Percentiles rank a stretch among this genome's conserved stretches.
These are phyloP conservation scores for Danio albolineatus DNA, from an alignment of 2,797 vertebrate species.

Conservation along the genomic window DNA sequence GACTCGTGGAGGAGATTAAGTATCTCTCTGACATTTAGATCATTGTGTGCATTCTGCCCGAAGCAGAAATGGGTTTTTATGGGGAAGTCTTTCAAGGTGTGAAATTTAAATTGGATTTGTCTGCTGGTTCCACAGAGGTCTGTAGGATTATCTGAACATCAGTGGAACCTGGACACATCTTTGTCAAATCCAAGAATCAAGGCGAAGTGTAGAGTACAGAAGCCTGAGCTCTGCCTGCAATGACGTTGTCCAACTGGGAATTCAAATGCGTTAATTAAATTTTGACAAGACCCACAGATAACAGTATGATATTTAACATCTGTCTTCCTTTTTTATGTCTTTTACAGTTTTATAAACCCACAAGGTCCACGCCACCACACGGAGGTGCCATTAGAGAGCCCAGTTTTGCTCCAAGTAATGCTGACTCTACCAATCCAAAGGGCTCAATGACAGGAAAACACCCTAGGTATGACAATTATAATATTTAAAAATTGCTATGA, in stretches of 20 bases:
- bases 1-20: constrained; percentile 51
- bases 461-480: constrained; percentile 68
- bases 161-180: background rate
- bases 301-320: constrained; percentile 17
- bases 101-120: constrained; percentile 53
- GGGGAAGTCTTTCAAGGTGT: constrained; percentile 44
- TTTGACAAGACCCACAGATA: background rate
- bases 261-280: background rate
- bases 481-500: background rate
- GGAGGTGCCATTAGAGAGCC: constrained; percentile 66
- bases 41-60: constrained; percentile 39
- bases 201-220: background rate
- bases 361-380: constrained; percentile 58
- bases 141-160: constrained; percentile 46
- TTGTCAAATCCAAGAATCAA: constrained; percentile 4
- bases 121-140: constrained; percentile 25
- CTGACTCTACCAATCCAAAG: constrained; percentile 60
- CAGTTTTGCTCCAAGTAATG: constrained; percentile 63
- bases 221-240: background rate
- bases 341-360: constrained; percentile 74
- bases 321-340: constrained; percentile 26
- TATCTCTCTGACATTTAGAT: constrained; percentile 54
- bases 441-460: constrained; percentile 63
- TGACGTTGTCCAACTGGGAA: background rate
- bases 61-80: constrained; percentile 52